Evolutionary conservation across 1,140 invertebrate species (phyloP), one percentile per base, ranked within the genome.

Genomic region (Ladona fulva): DNA sequence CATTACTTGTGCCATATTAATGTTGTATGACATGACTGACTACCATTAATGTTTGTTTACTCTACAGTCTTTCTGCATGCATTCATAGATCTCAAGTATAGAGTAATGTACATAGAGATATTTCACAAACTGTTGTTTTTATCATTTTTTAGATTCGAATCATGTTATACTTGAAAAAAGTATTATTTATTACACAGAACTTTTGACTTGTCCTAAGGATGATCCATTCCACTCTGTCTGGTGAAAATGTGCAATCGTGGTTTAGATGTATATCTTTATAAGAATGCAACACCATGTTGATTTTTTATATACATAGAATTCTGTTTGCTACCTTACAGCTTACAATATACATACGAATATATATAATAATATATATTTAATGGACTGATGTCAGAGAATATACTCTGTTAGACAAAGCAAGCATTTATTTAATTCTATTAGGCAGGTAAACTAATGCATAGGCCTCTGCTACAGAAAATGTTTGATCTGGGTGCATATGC

Each of bases 1-100:
- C 52, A 66, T 19, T 66, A 66, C 52, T 66, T 66, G 52, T 66
- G 52, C 52, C 52, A 66, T 66, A 66, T 66, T 66, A 66, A 66
- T 66, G 52, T 66, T 66, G 52, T 66, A 16, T 22, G 16, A 66
- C n/a, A 22, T 66, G 52, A 66, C 52, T 66, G 52, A 66, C 5
- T 66, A 19, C 14, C n/a, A 66, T 66, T 66, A 19, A 66, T 66
- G n/a, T 66, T 19, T 66, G n/a, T 66, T 19, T 66, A 66, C n/a
- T 66, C n/a, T 66, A 16, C 52, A 66, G 52, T 66, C 52, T 66
- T 19, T 66, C n/a, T 66, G 52, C 52, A 66, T 66, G 52, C 52
- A 66, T 66, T 66, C n/a, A 66, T 16, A 66, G 14, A 16, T 66
- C 52, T 19, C n/a, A 19, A 66, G 52, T 66, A 22, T 16, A 16